A percentile compares a stretch with the other conserved stretches of the same genome.
These are phyloP conservation scores for Neoaliturus tenellus DNA, from an alignment of 2,888 invertebrate species.

Conservation along the genomic window DNA sequence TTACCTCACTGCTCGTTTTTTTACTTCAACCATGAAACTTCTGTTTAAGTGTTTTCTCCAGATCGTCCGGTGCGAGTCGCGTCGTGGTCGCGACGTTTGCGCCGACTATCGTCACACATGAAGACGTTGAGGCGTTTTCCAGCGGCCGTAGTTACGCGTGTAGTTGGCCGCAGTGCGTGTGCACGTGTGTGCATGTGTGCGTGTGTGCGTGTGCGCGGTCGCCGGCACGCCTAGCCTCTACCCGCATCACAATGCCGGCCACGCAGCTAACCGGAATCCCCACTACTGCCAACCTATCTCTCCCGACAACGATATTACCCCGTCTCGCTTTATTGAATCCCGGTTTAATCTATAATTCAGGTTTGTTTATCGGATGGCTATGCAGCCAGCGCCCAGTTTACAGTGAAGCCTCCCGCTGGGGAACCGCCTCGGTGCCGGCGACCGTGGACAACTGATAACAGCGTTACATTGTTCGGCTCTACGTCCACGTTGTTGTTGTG, in stretches of 20 bases:
- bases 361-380: conserved; percentile 24
- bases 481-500: too few species aligned
- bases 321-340: conserved; percentile 46
- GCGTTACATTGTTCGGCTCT: too few species aligned
- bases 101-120: neutral
- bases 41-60: too few species aligned
- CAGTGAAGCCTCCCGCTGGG: neutral
- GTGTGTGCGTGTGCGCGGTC: neutral
- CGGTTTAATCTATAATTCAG: conserved; percentile 26
- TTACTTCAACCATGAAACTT: too few species aligned
- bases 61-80: too few species aligned
- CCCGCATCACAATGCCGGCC: conserved; percentile 47
- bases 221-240: conserved; percentile 29
- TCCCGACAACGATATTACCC: conserved; percentile 42
- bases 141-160: neutral
- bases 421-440: too few species aligned
- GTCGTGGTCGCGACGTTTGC: too few species aligned
- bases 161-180: neutral
- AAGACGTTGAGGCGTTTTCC: conserved; percentile 20
- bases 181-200: neutral
- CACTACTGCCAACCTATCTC: conserved; percentile 51
- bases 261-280: conserved; percentile 40
- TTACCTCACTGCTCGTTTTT: too few species aligned
- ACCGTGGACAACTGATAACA: too few species aligned
- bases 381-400: neutral